These are phyloP conservation scores for Lycorma delicatula DNA, from an alignment of 1,140 invertebrate species.

Conservation along the genomic window DNA sequence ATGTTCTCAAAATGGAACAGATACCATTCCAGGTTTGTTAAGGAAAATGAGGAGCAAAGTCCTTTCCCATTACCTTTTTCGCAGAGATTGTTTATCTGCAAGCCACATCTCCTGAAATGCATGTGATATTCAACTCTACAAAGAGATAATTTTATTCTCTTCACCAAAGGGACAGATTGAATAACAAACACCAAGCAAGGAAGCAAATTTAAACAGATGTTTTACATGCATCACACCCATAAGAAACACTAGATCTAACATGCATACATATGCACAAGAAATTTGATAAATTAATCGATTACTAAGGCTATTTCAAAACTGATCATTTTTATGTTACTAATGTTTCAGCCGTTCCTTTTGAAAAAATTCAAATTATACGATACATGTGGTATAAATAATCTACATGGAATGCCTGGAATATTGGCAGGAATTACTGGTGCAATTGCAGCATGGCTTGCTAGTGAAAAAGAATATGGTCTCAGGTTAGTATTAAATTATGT, in stretches of 20 bases:
- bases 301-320: not conserved
- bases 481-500: constrained; percentile 10
- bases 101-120: no score
- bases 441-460: constrained; percentile 62
- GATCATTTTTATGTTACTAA: constrained; percentile 15
- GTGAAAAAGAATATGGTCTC: constrained; percentile 15
- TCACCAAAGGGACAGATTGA: no score
- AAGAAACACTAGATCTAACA: not conserved
- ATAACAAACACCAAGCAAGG: no score
- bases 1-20: no score
- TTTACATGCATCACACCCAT: no score
- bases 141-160: no score
- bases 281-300: not conserved
- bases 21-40: no score
- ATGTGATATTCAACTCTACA: no score
- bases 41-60: no score
- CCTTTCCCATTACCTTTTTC: no score
- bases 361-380: constrained; percentile 67
- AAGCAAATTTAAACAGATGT: no score
- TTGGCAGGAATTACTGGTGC: constrained; percentile 71
- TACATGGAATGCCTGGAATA: constrained; percentile 91
- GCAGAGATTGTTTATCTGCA: no score
- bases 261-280: not conserved
- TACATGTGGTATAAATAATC: constrained; percentile 92
- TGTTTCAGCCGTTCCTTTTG: constrained; percentile 60